These are phyloP conservation scores for Apis florea DNA, from an alignment of 1,140 invertebrate species.

Conservation along the genomic window DNA sequence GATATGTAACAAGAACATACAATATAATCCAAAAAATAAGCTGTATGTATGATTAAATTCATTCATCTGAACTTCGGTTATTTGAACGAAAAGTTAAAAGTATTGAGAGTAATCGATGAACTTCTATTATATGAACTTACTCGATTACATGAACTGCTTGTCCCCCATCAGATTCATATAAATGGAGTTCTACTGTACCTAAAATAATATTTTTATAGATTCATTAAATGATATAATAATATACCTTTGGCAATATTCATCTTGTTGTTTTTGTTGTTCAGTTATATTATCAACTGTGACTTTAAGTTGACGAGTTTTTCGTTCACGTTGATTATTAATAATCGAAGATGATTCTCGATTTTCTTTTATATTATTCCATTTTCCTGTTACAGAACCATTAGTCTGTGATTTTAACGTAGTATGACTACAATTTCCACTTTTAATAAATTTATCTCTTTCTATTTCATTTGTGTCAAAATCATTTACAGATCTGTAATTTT, in stretches of 20 bases:
- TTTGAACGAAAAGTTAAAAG: too few relatives aligned
- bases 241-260: constrained; percentile 83
- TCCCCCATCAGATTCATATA: too few relatives aligned
- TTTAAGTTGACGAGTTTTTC: constrained; percentile 81
- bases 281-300: constrained; percentile 80
- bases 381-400: constrained; percentile 75
- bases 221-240: constrained; percentile 20
- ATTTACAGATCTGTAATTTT: constrained; percentile 78
- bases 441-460: constrained; percentile 81
- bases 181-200: too few relatives aligned
- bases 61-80: too few relatives aligned
- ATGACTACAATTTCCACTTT: constrained; percentile 68
- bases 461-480: constrained; percentile 81
- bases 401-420: constrained; percentile 76
- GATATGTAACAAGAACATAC: neutral
- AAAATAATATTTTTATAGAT: neutral
- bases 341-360: constrained; percentile 78
- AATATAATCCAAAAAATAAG: neutral
- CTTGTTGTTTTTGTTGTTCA: constrained; percentile 82
- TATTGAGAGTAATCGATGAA: too few relatives aligned
- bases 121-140: too few relatives aligned
- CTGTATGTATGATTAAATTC: too few relatives aligned
- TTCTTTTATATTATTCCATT: constrained; percentile 81
- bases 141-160: too few relatives aligned
- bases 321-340: constrained; percentile 82